A percentile compares a stretch with the other conserved stretches of the same genome.
phyloP scores from a whole-genome alignment of 2,888 invertebrate genomes.

The Panzeria rudis region DNA sequence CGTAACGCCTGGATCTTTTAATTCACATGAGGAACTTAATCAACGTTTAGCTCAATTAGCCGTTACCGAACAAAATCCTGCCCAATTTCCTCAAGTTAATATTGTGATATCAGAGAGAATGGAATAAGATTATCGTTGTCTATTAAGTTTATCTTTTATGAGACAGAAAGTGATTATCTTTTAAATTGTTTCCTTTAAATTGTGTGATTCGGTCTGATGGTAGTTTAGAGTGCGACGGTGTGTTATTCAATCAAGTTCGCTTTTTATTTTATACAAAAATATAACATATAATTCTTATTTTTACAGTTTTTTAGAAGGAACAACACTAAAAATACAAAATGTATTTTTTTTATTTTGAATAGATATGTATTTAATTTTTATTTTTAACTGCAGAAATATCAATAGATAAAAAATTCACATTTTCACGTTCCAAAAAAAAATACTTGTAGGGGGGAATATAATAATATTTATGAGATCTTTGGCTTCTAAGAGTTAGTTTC shows the following conservation, averaged over 20 bases:
- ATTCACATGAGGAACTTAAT: conserved; percentile 81
- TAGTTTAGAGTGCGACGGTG: conserved; percentile 44
- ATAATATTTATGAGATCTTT: neutral
- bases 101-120: conserved; percentile 83
- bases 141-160: conserved; percentile 33
- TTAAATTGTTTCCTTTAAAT: conserved; percentile 25
- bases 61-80: conserved; percentile 80
- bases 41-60: conserved; percentile 83
- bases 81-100: conserved; percentile 83
- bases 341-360: conserved; percentile 11
- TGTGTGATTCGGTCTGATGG: conserved; percentile 54
- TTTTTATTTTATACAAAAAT: conserved; percentile 38
- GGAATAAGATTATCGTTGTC: conserved; percentile 78
- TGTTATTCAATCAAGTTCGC: conserved; percentile 39
- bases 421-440: neutral
- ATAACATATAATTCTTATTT: conserved; percentile 20
- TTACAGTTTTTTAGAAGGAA: conserved; percentile 10
- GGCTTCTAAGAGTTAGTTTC: neutral
- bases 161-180: conserved; percentile 42
- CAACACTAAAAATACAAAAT: conserved; percentile 1
- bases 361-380: neutral
- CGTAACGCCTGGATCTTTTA: conserved; percentile 79
- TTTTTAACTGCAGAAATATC: neutral
- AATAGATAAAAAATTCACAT: neutral
- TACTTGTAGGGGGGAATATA: neutral